Percentiles rank a stretch among this genome's conserved stretches.
Evolutionary conservation across 2,113 vertebrate genomes (phyloP).

Genomic region (Charina bottae): DNA sequence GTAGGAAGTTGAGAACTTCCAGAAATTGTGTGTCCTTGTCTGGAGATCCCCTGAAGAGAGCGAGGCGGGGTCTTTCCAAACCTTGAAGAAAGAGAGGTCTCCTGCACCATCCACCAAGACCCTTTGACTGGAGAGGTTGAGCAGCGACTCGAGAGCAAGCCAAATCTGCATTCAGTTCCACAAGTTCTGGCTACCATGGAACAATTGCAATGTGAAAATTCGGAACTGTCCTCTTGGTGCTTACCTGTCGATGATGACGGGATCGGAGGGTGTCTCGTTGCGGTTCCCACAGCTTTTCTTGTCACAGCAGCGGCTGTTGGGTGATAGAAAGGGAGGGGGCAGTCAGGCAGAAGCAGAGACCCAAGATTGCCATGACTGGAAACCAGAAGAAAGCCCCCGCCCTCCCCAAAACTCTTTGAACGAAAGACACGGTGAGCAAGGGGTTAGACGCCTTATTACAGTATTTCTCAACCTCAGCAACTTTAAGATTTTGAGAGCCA

Average conservation of each 20-base stretch:
- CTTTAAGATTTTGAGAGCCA: too few species aligned
- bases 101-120: too few species aligned
- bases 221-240: fast-evolving
- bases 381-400: not conserved
- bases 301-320: conserved; percentile 91
- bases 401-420: not conserved
- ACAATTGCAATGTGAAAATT: too few species aligned
- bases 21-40: too few species aligned
- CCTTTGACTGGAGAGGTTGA: too few species aligned
- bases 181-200: not conserved
- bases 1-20: too few species aligned
- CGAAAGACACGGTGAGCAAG: not conserved
- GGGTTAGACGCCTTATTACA: not conserved
- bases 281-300: conserved; percentile 98
- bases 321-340: not conserved
- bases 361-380: not conserved
- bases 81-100: too few species aligned
- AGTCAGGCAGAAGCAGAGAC: not conserved
- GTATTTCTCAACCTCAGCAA: not conserved
- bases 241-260: conserved; percentile 98
- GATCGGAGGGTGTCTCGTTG: conserved; percentile 96
- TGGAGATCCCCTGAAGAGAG: too few species aligned
- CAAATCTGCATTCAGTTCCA: too few species aligned
- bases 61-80: too few species aligned
- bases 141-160: too few species aligned